These are phyloP conservation scores for Gracilinanus agilis DNA, from an alignment of 2,113 vertebrate genomes.

Conservation along the genomic window DNA sequence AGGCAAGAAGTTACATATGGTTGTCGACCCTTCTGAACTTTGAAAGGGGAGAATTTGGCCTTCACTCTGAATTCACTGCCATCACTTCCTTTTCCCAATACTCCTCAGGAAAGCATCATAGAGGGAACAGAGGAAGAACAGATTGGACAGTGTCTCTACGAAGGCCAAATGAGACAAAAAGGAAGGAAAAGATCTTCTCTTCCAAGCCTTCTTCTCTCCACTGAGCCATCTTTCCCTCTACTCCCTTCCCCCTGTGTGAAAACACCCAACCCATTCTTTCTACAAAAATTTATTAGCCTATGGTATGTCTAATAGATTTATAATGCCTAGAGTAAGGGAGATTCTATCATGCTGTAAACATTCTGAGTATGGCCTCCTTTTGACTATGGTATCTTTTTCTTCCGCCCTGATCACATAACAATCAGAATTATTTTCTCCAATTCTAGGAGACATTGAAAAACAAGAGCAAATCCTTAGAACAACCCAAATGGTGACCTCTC, in stretches of 20 bases:
- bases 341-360: not conserved
- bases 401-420: not conserved
- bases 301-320: too few species aligned
- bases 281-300: conserved; percentile 9
- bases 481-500: not conserved
- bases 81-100: not conserved
- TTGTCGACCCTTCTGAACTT: too few species aligned
- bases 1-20: not conserved
- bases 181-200: not conserved
- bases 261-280: not conserved
- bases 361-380: not conserved
- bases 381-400: not conserved
- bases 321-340: not conserved
- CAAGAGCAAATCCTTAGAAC: not conserved
- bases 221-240: not conserved
- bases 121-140: not conserved
- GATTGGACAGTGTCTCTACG: not conserved
- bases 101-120: not conserved
- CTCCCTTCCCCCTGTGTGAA: not conserved
- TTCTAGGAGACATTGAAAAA: not conserved
- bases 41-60: not conserved
- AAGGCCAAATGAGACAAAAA: not conserved
- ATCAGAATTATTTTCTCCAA: not conserved
- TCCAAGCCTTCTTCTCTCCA: not conserved
- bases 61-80: not conserved